Base-by-base conservation (phyloP, 2,888 invertebrate species). In the Chesias legatella region DNA sequence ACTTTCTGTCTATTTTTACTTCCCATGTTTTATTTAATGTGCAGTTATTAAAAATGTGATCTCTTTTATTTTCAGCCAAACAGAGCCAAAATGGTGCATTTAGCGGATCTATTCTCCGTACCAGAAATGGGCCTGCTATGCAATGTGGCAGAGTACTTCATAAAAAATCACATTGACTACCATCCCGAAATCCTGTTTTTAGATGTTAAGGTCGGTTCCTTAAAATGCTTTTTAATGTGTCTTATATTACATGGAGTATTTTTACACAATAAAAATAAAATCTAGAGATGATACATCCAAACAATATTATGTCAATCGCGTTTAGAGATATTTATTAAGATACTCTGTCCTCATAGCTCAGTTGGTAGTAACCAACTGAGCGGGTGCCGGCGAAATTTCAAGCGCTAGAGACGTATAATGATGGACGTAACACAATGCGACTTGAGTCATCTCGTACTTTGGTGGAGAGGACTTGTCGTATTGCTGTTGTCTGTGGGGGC, bases 81-180 rank as follows among this genome's bases (percentile, higher is more conserved):
- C 46, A 82, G 90, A 56, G 88, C 91, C 1, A 93, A 93, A 79
- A 97, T 99, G 97, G 93, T 97, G 9, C 98, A 99, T 74, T 85
- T 99, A 58, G 97, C 98, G 3, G 99, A 99, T 88, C 82, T 98
- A 37, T 99, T 99, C 84, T 98, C 98, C 5, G 94, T 98, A 28
- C 98, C 99, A 17, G 98, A 98, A 90, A 97, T 98, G 94, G 94
- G 95, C 53, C 86, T 99, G 26, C 86, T 98, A 1, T 96, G 97
- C 61, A 97, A 98, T 81, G 95, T 98, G 1, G 95, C 97, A 0
- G 97, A 98, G 83, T 97, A 94, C 85, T 98, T 98, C 67, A 93
- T 95, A 53, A 91, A 90, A 36, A 94, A 97, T 76, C 93, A 94
- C 57, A 96, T 98, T 52, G 95, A 96, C 66, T 99, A 95, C 78